A percentile compares a stretch with the other conserved stretches of the same genome.
phyloP scores from a whole-genome alignment of 1,140 invertebrate species.

The Sminthurinus signatus region DNA sequence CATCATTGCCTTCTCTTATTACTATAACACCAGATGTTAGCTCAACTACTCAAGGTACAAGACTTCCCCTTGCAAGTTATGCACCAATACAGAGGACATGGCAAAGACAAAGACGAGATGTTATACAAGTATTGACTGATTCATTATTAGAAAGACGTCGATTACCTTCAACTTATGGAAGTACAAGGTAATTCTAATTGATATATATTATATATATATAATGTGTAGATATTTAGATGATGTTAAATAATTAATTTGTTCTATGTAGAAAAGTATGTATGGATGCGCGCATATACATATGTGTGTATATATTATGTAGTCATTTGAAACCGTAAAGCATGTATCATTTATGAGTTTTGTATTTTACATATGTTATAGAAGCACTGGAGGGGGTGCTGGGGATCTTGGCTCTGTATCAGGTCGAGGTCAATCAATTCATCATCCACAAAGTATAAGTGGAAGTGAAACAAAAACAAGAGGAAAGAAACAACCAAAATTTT shows the following conservation, averaged over 20 bases:
- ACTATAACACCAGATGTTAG: constrained; percentile 33
- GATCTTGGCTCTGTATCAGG: not conserved
- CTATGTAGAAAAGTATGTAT: no score
- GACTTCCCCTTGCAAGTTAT: constrained; percentile 29
- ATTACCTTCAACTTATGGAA: constrained; percentile 20
- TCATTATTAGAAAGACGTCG: constrained; percentile 31
- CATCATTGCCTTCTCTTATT: constrained; percentile 34
- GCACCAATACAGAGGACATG: constrained; percentile 30
- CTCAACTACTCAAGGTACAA: not conserved
- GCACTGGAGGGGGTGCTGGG: not conserved
- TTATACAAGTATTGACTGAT: constrained; percentile 38
- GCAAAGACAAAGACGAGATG: constrained; percentile 38
- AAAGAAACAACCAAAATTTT: constrained; percentile 33
- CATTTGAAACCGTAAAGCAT: no score
- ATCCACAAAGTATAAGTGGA: constrained; percentile 1
- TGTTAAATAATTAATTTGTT: no score
- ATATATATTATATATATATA: no score
- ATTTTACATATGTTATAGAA: no score
- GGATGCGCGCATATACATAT: no score
- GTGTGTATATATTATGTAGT: no score
- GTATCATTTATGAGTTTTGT: no score
- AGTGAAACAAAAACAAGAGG: constrained; percentile 2
- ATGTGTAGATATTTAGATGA: no score
- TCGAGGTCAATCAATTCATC: not conserved
- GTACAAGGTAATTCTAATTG: no score